Conservation (phyloP, 1,140 invertebrate species). For the Drosophila dunni region DNA sequence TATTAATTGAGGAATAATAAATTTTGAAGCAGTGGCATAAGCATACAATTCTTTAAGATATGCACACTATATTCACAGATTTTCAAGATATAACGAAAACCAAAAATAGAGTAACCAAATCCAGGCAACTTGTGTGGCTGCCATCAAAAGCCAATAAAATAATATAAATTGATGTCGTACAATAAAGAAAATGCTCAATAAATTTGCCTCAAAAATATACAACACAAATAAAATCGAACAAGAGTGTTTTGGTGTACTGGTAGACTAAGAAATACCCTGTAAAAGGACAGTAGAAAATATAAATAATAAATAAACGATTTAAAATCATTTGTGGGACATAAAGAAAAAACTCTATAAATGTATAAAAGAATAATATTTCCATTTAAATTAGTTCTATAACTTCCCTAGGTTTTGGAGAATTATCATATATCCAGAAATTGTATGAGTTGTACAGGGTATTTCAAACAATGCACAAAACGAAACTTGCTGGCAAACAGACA, state of each 20-base stretch:
- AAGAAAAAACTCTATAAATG: no score
- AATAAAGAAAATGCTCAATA: conserved; percentile 65
- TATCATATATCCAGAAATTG: no score
- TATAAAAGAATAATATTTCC: no score
- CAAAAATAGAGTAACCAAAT: conserved; percentile 54
- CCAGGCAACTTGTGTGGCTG: conserved; percentile 67
- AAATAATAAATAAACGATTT: no score
- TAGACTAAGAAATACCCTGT: conserved; percentile 9
- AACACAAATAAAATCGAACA: conserved; percentile 22
- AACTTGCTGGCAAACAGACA: conserved; percentile 26
- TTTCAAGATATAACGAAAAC: conserved; percentile 15
- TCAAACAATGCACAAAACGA: conserved; percentile 30
- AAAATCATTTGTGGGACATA: no score
- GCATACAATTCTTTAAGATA: conserved; percentile 41
- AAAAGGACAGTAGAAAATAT: background rate
- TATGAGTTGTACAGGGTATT: conserved; percentile 10
- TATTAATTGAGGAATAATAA: conserved; percentile 81
- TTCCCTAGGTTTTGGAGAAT: no score
- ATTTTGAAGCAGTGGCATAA: conserved; percentile 44
- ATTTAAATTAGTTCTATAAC: no score
- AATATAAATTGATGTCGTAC: conserved; percentile 57
- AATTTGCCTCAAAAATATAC: conserved; percentile 50
- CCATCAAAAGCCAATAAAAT: conserved; percentile 64
- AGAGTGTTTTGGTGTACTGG: background rate
- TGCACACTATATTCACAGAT: conserved; percentile 10